These are phyloP conservation scores for Metopia argyrocephala DNA, from an alignment of 2,888 invertebrate species.

Conservation along the genomic window DNA sequence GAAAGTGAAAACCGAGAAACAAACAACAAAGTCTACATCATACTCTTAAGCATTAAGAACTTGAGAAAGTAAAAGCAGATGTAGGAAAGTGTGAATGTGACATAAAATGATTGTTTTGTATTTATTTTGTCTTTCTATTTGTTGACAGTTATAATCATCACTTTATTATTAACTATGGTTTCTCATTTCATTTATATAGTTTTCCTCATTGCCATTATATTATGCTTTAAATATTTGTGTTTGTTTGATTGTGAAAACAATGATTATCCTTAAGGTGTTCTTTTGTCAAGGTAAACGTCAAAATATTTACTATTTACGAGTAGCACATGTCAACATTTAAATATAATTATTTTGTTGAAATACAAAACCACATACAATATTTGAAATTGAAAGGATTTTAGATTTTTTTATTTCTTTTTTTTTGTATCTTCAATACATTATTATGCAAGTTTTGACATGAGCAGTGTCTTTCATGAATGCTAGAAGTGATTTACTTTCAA, in stretches of 20 bases:
- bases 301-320: neutral
- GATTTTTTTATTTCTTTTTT: too few species aligned
- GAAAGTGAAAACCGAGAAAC: too few species aligned
- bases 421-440: too few species aligned
- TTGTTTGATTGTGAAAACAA: neutral
- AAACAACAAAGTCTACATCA: neutral
- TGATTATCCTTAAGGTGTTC: conserved; percentile 13
- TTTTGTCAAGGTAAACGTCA: conserved; percentile 15
- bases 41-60: neutral
- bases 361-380: too few species aligned
- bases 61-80: neutral
- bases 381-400: too few species aligned
- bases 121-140: conserved; percentile 28
- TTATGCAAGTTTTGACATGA: too few species aligned
- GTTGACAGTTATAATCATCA: conserved; percentile 54
- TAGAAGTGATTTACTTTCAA: too few species aligned
- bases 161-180: conserved; percentile 43
- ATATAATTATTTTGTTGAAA: too few species aligned
- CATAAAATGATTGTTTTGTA: conserved; percentile 24
- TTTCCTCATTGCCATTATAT: too few species aligned
- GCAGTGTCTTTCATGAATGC: too few species aligned
- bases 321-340: too few species aligned
- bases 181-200: conserved; percentile 1
- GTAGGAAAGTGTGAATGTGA: conserved; percentile 5
- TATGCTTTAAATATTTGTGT: too few species aligned